Evolutionary conservation across 2,888 invertebrate species (phyloP).

Genomic region (Drosophila kanekoi): DNA sequence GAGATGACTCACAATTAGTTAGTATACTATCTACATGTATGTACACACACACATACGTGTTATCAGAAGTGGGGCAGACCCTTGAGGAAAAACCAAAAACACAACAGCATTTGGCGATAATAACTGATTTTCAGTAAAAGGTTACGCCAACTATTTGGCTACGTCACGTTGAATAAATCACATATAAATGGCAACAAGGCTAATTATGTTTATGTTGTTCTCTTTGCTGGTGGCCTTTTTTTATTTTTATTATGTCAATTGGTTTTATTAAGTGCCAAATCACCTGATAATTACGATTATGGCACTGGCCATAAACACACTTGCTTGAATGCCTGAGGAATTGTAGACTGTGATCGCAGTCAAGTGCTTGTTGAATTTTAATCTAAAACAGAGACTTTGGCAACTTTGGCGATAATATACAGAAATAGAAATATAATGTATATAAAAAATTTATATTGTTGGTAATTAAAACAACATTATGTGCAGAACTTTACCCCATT

Average conservation of each 20-base stretch:
- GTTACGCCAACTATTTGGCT: conserved; percentile 7
- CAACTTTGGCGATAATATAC: conserved; percentile 26
- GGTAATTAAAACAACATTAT: background rate
- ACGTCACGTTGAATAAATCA: background rate
- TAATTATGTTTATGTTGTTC: conserved; percentile 21
- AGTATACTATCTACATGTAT: conserved; percentile 1
- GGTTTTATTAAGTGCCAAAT: conserved; percentile 35
- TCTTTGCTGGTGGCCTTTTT: conserved; percentile 29
- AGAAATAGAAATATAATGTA: conserved; percentile 15
- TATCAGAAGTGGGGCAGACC: conserved; percentile 23
- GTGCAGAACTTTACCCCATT: background rate
- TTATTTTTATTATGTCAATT: conserved; percentile 37
- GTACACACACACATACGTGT: background rate
- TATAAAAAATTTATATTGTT: conserved; percentile 1
- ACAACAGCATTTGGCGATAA: conserved; percentile 10
- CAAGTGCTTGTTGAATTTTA: conserved; percentile 30
- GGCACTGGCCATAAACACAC: conserved; percentile 10
- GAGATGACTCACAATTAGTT: conserved; percentile 26
- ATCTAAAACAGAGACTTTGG: conserved; percentile 30
- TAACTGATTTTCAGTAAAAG: conserved; percentile 25
- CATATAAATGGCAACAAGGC: conserved; percentile 13
- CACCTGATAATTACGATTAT: conserved; percentile 35
- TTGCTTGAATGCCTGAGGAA: conserved; percentile 14
- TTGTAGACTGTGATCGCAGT: conserved; percentile 20
- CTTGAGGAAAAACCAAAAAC: background rate